Evolutionary conservation across 1,140 invertebrate species (phyloP).

Genomic region (Paramacrobiotus metropolitanus): DNA sequence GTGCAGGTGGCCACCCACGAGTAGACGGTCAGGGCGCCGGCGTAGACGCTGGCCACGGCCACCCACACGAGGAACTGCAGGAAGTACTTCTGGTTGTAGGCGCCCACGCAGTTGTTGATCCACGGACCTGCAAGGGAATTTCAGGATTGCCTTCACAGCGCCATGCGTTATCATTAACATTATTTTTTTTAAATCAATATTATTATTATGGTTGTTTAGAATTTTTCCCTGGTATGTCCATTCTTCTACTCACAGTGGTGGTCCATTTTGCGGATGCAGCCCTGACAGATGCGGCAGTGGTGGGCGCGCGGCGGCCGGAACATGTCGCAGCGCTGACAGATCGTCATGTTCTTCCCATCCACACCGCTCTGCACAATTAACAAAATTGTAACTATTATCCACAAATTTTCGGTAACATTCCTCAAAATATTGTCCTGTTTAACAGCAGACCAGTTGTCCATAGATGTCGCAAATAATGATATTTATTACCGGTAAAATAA

Average conservation of each 20-base stretch:
- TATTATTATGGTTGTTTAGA: not conserved
- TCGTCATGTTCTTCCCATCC: constrained; percentile 47
- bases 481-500: too few relatives aligned
- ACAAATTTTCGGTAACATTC: too few relatives aligned
- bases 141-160: constrained; percentile 11
- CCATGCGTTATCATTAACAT: constrained; percentile 5
- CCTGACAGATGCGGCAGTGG: constrained; percentile 64
- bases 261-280: constrained; percentile 66
- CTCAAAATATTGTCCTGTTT: too few relatives aligned
- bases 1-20: not conserved
- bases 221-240: constrained; percentile 4
- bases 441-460: too few relatives aligned
- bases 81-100: constrained; percentile 79
- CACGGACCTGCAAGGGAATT: constrained; percentile 26
- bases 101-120: constrained; percentile 83
- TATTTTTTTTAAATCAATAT: constrained; percentile 3
- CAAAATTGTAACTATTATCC: too few relatives aligned
- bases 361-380: not conserved
- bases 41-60: constrained; percentile 19
- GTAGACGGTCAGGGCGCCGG: not conserved
- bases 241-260: constrained; percentile 60
- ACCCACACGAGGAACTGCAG: constrained; percentile 59
- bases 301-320: constrained; percentile 60
- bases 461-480: too few relatives aligned
- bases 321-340: constrained; percentile 57